These are phyloP conservation scores for Coenonympha arcania DNA, from an alignment of 2,888 invertebrate species.

Conservation along the genomic window DNA sequence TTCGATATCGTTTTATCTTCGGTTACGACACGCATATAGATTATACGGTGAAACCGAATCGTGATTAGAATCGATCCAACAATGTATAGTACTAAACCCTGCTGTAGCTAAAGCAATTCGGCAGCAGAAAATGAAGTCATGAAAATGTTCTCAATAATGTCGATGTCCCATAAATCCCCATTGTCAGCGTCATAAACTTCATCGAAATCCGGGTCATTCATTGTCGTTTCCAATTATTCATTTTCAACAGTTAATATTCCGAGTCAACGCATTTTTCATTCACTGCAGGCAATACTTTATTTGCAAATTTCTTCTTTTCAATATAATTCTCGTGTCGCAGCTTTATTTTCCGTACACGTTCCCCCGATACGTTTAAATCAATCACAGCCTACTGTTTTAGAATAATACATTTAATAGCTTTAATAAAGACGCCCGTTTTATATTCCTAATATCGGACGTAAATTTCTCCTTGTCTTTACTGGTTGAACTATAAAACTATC, in stretches of 20 bases:
- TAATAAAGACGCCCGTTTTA: constrained; percentile 21
- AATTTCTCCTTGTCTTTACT: constrained; percentile 5
- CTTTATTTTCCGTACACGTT: constrained; percentile 18
- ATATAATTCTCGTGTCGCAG: constrained; percentile 9
- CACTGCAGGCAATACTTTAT: constrained; percentile 6
- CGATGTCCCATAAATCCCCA: too few species aligned
- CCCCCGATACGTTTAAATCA: constrained; percentile 21
- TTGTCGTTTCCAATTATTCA: constrained; percentile 1
- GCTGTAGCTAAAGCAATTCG: too few species aligned
- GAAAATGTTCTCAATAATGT: too few species aligned
- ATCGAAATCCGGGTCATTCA: neutral
- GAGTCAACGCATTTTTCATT: neutral
- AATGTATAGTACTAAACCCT: too few species aligned
- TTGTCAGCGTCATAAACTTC: too few species aligned
- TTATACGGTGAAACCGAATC: too few species aligned
- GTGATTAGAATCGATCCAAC: too few species aligned
- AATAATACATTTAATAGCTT: constrained; percentile 17
- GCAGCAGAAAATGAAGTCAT: too few species aligned
- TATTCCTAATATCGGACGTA: constrained; percentile 14
- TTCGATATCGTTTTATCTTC: too few species aligned
- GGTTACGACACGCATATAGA: too few species aligned
- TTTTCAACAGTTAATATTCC: constrained; percentile 8
- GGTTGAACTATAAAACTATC: constrained; percentile 1
- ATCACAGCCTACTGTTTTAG: constrained; percentile 18
- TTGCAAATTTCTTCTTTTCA: constrained; percentile 12